Evolutionary conservation across 2,888 invertebrate genomes (phyloP).

Genomic region (Augochlorella aurata): DNA sequence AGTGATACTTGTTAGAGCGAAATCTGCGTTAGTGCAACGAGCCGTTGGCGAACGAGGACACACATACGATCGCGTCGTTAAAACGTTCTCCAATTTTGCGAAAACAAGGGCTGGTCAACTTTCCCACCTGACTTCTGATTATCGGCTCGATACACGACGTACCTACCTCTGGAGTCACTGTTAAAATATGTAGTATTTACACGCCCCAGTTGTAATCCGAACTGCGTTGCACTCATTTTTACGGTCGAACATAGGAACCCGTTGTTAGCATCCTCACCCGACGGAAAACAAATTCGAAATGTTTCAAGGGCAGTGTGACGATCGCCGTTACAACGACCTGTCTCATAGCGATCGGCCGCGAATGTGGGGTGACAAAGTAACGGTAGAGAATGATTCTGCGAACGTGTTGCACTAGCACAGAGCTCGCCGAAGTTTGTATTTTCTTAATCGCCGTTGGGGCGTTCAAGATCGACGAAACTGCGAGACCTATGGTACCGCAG

Average conservation of each 20-base stretch:
- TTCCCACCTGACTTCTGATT: too few species aligned
- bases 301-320: not conserved
- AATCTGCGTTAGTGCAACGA: slow-evolving; percentile 7
- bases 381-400: not conserved
- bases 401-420: not conserved
- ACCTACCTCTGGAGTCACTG: not conserved
- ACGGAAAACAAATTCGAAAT: not conserved
- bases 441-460: slow-evolving; percentile 27
- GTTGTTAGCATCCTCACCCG: not conserved
- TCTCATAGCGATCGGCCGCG: not conserved
- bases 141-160: not conserved
- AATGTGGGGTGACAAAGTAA: not conserved
- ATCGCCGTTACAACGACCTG: not conserved
- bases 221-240: not conserved
- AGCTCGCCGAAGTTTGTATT: not conserved
- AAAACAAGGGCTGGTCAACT: too few species aligned
- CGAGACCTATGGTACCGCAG: slow-evolving; percentile 31
- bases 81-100: not conserved
- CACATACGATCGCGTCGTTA: not conserved
- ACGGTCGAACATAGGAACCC: not conserved
- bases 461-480: slow-evolving; percentile 29
- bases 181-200: slow-evolving; percentile 16
- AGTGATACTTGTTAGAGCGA: slow-evolving; percentile 46
- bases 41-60: not conserved
- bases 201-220: not conserved